Evolutionary conservation across 2,113 vertebrate species (phyloP).

Genomic region (Burhinus oedicnemus): DNA sequence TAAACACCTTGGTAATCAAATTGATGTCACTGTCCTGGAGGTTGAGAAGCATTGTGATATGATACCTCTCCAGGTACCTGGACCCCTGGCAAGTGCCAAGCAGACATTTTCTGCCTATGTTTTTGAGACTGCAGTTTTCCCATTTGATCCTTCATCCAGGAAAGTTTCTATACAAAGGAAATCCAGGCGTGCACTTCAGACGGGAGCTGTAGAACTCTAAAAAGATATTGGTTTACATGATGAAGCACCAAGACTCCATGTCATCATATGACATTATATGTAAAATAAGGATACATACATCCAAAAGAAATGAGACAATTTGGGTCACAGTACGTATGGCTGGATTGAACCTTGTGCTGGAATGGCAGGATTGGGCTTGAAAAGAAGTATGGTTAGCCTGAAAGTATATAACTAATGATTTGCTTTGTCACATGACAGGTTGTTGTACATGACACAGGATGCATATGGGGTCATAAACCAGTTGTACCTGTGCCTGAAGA

Average conservation of each 20-base stretch:
- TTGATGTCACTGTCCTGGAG: background rate
- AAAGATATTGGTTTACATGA: background rate
- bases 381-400: background rate
- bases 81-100: background rate
- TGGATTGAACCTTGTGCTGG: background rate
- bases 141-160: background rate
- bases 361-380: background rate
- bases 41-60: background rate
- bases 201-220: background rate
- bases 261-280: background rate
- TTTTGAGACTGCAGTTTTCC: background rate
- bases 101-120: background rate
- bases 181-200: background rate
- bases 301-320: background rate
- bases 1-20: background rate
- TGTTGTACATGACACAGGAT: background rate
- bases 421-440: background rate
- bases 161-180: background rate
- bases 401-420: background rate
- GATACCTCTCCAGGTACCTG: background rate
- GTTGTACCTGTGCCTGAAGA: background rate
- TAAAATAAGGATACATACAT: background rate
- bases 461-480: background rate
- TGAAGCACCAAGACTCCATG: background rate
- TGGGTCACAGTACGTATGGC: fast-evolving